Evolutionary conservation across 2,797 vertebrate genomes (phyloP), one percentile per base, ranked within the genome.

Genomic region (Holocentrus rufus): DNA sequence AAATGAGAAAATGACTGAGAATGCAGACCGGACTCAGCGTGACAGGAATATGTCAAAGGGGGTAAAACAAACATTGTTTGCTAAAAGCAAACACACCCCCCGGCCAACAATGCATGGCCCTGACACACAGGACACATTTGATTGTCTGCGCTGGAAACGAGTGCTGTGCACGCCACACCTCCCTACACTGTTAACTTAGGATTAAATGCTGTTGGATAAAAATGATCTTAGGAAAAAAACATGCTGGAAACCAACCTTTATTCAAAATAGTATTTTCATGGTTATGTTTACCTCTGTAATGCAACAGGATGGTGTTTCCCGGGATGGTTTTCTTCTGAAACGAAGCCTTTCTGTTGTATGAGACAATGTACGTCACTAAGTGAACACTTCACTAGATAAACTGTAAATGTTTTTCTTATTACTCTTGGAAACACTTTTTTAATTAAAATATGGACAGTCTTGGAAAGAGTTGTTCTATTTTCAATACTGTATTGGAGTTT

Each of bases 201-300:
- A 88, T 76, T 77, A 27, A 91, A 87, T 89, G 89, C 87, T 91
- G 88, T 92, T 79, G 67, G 90, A 90, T 85, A 82, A 78, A 86
- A 90, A 77, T 77, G 58, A 88, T 79, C 56, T 85, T 89, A 90
- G 75, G 76, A 86, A 82, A 80, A 82, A 89, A 42, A 92, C 79
- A 93, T 93, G 93, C 93, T 95, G 93, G 93, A 94, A 94, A 89
- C 86, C 81, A 86, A 92, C 82, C 58, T 85, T 92, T 84, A 85
- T 90, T 87, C 80, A 90, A 84, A 91, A 85, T 88, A 85, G 80
- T 92, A 87, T 85, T 87, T 88, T 88, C 77, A 88, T 89, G 79
- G 80, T 92, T 89, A 84, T 89, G 88, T 93, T 94, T 94, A 94
- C 93, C 92, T 95, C 93, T 93, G 87, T 91, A 88, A 82, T 88